phyloP scores from a whole-genome alignment of 1,140 invertebrate genomes.

The Dolichoris vasculosae region DNA sequence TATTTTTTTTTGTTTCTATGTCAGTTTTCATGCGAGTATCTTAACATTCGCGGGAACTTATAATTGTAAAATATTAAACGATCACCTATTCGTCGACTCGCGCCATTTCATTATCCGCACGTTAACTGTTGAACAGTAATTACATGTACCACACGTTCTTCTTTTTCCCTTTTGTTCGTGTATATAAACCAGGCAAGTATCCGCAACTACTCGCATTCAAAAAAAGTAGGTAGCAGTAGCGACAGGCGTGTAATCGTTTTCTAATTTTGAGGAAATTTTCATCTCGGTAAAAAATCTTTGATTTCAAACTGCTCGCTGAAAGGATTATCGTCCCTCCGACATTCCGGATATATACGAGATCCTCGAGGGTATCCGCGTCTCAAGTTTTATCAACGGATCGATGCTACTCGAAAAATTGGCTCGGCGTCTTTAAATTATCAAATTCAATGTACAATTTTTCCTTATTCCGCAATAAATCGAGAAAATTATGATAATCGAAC shows the following conservation, averaged over 20 bases:
- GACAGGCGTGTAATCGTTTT: slow-evolving; percentile 34
- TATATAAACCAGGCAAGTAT: slow-evolving; percentile 32
- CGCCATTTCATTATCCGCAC: slow-evolving; percentile 57
- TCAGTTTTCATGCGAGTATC: slow-evolving; percentile 60
- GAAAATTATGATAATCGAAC: slow-evolving; percentile 23
- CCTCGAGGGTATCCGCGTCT: neutral
- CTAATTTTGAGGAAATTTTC: slow-evolving; percentile 34
- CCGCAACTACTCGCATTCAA: slow-evolving; percentile 29
- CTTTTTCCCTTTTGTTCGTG: neutral
- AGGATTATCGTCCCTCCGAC: slow-evolving; percentile 31
- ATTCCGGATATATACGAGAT: neutral
- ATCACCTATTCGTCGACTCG: slow-evolving; percentile 57
- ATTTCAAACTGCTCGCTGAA: slow-evolving; percentile 53
- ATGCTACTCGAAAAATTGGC: slow-evolving; percentile 29
- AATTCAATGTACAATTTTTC: slow-evolving; percentile 44
- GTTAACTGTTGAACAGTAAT: slow-evolving; percentile 58
- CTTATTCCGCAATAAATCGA: slow-evolving; percentile 5
- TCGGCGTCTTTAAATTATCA: slow-evolving; percentile 32
- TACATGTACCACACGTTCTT: slow-evolving; percentile 49
- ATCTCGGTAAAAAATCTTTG: slow-evolving; percentile 54
- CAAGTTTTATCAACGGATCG: neutral
- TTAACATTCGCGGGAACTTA: slow-evolving; percentile 62
- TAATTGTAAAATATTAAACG: slow-evolving; percentile 61
- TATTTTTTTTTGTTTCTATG: slow-evolving; percentile 29
- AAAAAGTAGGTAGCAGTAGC: slow-evolving; percentile 45